A percentile compares a stretch with the other conserved stretches of the same genome.
phyloP scores from a whole-genome alignment of 2,888 invertebrate species.

The Cataglyphis cursor region DNA sequence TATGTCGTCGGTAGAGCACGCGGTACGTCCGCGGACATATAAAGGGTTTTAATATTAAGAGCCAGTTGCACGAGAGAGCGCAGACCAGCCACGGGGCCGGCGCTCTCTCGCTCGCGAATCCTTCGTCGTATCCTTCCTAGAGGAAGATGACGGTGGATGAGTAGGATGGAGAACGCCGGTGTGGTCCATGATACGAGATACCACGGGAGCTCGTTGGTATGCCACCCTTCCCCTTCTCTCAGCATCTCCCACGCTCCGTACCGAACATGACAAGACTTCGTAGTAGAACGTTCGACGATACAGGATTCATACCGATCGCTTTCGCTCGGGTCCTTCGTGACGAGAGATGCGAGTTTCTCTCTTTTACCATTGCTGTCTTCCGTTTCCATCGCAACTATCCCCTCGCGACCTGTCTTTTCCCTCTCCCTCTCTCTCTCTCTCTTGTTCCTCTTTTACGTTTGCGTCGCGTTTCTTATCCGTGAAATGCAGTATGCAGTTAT shows the following conservation, averaged over 20 bases:
- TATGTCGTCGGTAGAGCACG: conserved; percentile 74
- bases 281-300: conserved; percentile 71
- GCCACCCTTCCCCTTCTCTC: conserved; percentile 64
- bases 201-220: conserved; percentile 74
- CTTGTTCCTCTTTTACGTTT: neutral
- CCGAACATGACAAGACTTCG: conserved; percentile 77
- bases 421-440: neutral
- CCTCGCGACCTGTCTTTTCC: neutral
- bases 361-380: neutral
- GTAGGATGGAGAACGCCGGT: conserved; percentile 30
- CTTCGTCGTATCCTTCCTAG: conserved; percentile 27
- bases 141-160: conserved; percentile 4
- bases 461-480: neutral
- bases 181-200: conserved; percentile 63
- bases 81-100: conserved; percentile 27
- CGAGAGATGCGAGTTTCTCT: conserved; percentile 24
- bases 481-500: neutral
- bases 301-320: conserved; percentile 75
- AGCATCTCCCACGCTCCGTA: conserved; percentile 59
- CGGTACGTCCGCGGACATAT: conserved; percentile 70
- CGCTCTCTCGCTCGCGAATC: conserved; percentile 24
- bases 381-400: conserved; percentile 1
- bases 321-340: conserved; percentile 45
- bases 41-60: conserved; percentile 83
- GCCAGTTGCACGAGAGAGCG: conserved; percentile 56